These are phyloP conservation scores for Rhopalosiphum maidis DNA, from an alignment of 1,140 invertebrate genomes.

Conservation along the genomic window DNA sequence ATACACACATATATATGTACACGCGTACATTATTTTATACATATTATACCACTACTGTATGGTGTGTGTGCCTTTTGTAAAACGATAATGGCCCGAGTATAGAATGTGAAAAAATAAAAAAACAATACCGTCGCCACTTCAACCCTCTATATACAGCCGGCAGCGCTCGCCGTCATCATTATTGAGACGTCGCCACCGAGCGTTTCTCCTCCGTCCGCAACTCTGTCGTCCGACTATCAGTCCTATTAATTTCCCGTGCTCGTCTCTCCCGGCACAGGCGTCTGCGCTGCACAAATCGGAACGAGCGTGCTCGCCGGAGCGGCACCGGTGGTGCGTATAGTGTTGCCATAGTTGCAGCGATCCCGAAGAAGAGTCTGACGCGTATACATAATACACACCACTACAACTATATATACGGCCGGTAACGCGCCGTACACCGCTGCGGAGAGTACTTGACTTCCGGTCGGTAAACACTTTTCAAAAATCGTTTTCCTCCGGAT, in stretches of 20 bases:
- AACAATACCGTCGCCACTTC: background rate
- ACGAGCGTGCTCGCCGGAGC: background rate
- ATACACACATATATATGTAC: background rate
- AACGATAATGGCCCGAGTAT: background rate
- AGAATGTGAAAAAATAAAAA: background rate
- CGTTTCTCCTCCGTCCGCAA: background rate
- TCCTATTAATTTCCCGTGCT: background rate
- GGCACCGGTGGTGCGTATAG: background rate
- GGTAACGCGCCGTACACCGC: background rate
- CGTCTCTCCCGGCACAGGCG: background rate
- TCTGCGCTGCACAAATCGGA: background rate
- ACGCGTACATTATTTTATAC: background rate
- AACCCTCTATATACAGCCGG: background rate
- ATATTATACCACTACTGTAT: background rate
- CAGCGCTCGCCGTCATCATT: background rate
- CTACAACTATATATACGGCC: background rate
- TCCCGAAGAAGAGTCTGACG: background rate
- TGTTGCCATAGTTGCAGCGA: slow-evolving; percentile 11
- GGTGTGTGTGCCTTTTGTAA: background rate
- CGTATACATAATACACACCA: background rate
- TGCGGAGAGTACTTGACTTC: slow-evolving; percentile 24
- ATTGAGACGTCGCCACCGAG: background rate
- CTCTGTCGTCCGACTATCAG: too few relatives aligned
- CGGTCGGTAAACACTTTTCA: slow-evolving; percentile 41
- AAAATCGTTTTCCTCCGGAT: slow-evolving; percentile 33